Conservation (phyloP, 2,797 vertebrate species). For the Tinamus major region DNA sequence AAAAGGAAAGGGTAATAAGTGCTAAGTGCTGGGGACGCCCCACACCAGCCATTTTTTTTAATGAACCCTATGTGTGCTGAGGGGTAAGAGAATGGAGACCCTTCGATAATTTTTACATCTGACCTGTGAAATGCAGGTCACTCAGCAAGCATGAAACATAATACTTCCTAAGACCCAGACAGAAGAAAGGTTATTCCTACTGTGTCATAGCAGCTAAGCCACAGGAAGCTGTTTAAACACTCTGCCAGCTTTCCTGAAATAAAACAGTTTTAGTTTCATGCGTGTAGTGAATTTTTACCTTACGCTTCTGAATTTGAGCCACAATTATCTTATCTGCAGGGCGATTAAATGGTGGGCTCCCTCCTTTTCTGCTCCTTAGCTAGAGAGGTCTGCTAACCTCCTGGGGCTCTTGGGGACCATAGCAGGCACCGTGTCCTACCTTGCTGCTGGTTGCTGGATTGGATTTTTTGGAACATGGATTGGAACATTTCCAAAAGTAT, state of each 20-base stretch:
- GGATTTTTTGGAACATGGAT: background rate
- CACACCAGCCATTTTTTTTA: background rate
- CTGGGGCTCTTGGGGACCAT: rapidly evolving
- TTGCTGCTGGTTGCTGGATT: background rate
- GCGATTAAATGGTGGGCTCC: background rate
- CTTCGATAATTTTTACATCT: conserved; percentile 56
- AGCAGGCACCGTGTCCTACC: background rate
- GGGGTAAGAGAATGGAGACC: background rate
- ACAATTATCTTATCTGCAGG: conserved; percentile 54
- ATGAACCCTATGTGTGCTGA: background rate
- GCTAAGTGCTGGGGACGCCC: background rate
- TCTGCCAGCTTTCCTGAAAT: conserved; percentile 59
- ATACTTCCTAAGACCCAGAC: conserved; percentile 64
- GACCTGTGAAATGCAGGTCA: conserved; percentile 53
- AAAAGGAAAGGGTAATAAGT: background rate
- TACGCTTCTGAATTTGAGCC: conserved; percentile 63
- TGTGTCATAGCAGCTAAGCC: conserved; percentile 60
- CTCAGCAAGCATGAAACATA: conserved; percentile 56
- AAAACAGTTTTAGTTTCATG: conserved; percentile 55
- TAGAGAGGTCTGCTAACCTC: background rate
- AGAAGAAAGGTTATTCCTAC: conserved; percentile 66
- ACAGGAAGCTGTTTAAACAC: conserved; percentile 58
- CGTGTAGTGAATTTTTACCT: conserved; percentile 45
- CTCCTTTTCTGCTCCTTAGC: background rate
- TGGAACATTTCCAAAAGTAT: background rate